Percentiles rank a stretch among this genome's conserved stretches.
Conservation (phyloP, 1,140 invertebrate species). For the Solenopsis invicta region DNA sequence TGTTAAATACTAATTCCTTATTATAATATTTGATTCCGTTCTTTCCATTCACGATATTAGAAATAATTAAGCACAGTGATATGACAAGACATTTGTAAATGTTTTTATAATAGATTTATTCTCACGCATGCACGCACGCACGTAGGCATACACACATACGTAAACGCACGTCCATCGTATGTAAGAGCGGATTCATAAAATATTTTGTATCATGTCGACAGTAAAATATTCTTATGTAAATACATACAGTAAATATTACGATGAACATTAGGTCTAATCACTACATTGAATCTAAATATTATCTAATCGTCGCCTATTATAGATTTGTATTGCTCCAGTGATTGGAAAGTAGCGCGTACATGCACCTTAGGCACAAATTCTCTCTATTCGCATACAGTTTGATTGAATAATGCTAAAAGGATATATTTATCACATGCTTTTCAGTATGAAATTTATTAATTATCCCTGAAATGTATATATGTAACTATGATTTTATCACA, state of each 20-base stretch:
- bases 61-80: constrained; percentile 52
- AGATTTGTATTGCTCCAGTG: constrained; percentile 74
- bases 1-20: constrained; percentile 22
- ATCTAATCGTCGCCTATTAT: constrained; percentile 58
- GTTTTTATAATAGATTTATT: constrained; percentile 34
- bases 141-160: too few species aligned
- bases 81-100: constrained; percentile 51
- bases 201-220: constrained; percentile 16
- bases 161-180: neutral
- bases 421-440: constrained; percentile 69
- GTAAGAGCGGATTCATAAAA: constrained; percentile 34
- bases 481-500: constrained; percentile 69
- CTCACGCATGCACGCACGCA: neutral
- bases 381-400: constrained; percentile 33
- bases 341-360: constrained; percentile 43
- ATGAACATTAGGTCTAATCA: constrained; percentile 19
- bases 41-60: constrained; percentile 24
- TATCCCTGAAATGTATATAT: constrained; percentile 59
- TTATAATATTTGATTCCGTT: constrained; percentile 65
- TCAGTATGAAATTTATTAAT: constrained; percentile 52
- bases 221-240: constrained; percentile 35
- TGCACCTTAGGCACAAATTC: constrained; percentile 70
- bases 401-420: constrained; percentile 48
- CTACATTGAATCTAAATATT: constrained; percentile 49
- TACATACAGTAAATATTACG: constrained; percentile 38